A percentile compares a stretch with the other conserved stretches of the same genome.
Evolutionary conservation across 2,113 vertebrate genomes (phyloP).

Genomic region (Cebus imitator): DNA sequence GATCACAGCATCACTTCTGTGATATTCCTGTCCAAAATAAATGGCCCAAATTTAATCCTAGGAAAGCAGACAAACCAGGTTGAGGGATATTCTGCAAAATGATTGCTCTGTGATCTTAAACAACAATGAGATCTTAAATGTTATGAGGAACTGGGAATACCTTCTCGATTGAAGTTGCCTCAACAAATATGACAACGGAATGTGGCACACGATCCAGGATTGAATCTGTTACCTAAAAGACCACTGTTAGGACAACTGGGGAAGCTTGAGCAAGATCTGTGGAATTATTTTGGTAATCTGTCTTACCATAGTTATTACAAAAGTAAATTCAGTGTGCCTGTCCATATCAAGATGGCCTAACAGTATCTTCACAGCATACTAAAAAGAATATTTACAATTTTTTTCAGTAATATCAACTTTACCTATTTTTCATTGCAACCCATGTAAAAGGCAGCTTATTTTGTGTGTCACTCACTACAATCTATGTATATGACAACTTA

Average conservation of each 20-base stretch:
- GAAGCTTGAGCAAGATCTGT: background rate
- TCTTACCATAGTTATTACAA: background rate
- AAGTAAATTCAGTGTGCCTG: background rate
- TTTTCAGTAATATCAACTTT: conserved; percentile 17
- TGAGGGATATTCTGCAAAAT: background rate
- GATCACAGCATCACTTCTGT: background rate
- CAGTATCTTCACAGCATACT: background rate
- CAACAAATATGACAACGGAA: background rate
- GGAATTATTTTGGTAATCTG: background rate
- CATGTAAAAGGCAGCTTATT: conserved; percentile 9
- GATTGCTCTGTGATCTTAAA: background rate
- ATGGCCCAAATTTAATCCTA: background rate
- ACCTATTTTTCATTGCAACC: background rate
- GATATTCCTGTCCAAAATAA: background rate
- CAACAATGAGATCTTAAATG: background rate
- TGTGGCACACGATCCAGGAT: background rate
- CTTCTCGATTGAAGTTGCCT: background rate
- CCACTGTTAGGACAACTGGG: background rate
- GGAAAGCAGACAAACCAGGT: background rate
- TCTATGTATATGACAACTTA: background rate
- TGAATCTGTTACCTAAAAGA: background rate
- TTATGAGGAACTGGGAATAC: background rate
- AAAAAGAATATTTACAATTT: background rate
- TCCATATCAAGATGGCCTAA: background rate
- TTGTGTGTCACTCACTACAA: background rate